phyloP scores from a whole-genome alignment of 2,113 vertebrate genomes.

The Megaceryle torquata region DNA sequence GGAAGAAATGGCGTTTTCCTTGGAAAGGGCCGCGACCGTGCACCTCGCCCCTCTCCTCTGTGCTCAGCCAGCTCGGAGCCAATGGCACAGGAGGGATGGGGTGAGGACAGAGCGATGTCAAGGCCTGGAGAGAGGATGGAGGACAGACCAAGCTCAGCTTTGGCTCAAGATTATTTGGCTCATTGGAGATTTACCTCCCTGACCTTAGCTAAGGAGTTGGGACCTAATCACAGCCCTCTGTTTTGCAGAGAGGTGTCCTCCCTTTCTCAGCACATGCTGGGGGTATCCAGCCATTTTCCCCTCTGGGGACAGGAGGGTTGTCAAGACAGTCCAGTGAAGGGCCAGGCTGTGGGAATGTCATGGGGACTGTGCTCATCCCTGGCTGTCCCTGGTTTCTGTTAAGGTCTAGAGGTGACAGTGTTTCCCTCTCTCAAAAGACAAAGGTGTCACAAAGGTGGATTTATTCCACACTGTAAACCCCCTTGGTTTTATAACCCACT shows the following conservation, averaged over 20 bases:
- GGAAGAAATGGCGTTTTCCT: not conserved
- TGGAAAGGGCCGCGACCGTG: not conserved
- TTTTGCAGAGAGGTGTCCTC: not conserved
- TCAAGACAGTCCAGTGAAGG: not conserved
- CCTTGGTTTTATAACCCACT: not conserved
- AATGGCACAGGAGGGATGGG: not conserved
- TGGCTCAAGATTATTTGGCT: not conserved
- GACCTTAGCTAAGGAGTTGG: not conserved
- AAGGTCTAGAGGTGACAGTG: not conserved
- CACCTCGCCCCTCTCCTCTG: not conserved
- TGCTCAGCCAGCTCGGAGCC: not conserved
- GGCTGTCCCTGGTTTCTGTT: not conserved
- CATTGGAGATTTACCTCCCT: fast-evolving
- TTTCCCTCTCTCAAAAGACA: not conserved
- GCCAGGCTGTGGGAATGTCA: not conserved
- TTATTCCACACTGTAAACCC: not conserved
- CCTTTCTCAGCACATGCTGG: not conserved
- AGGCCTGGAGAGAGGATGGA: not conserved
- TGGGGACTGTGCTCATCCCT: fast-evolving
- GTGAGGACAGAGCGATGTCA: not conserved
- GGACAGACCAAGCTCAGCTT: not conserved
- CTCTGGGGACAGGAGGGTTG: not conserved
- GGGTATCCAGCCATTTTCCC: fast-evolving
- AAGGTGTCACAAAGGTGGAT: not conserved
- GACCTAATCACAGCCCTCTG: fast-evolving